Percentiles rank a stretch among this genome's conserved stretches.
Evolutionary conservation across 2,113 vertebrate genomes (phyloP).

Genomic region (Lampris megalopsis): DNA sequence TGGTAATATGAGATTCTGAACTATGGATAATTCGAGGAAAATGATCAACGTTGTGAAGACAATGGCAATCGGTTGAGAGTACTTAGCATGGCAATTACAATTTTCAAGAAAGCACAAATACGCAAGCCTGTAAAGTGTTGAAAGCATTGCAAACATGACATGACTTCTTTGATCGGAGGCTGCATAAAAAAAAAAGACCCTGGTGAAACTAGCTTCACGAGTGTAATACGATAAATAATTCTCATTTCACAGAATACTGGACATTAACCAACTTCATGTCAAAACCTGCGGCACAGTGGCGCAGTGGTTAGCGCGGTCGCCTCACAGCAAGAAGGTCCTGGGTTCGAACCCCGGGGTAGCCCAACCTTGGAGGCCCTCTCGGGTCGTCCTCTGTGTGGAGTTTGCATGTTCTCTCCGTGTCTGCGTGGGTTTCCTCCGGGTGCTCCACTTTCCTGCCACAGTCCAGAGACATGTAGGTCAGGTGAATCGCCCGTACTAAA

Average conservation of each 20-base stretch:
- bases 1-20: constrained; percentile 59
- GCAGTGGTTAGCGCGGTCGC: too few species aligned
- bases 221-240: constrained; percentile 5
- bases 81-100: constrained; percentile 42
- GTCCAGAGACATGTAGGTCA: too few species aligned
- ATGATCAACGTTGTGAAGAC: constrained; percentile 51
- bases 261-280: too few species aligned
- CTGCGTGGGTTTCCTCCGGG: too few species aligned
- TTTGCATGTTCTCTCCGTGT: too few species aligned
- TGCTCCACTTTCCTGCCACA: too few species aligned
- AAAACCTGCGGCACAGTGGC: too few species aligned
- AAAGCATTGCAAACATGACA: constrained; percentile 54
- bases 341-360: too few species aligned
- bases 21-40: constrained; percentile 50
- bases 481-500: too few species aligned
- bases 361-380: too few species aligned
- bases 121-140: constrained; percentile 22
- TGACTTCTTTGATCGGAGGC: constrained; percentile 41
- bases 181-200: constrained; percentile 3
- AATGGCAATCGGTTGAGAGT: constrained; percentile 27
- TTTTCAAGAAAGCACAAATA: constrained; percentile 33
- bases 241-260: constrained; percentile 13
- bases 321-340: too few species aligned
- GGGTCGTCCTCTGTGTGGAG: too few species aligned
- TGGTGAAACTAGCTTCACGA: constrained; percentile 11